Evolutionary conservation across 2,888 invertebrate species (phyloP).

Genomic region (Drosophila anomelani): DNA sequence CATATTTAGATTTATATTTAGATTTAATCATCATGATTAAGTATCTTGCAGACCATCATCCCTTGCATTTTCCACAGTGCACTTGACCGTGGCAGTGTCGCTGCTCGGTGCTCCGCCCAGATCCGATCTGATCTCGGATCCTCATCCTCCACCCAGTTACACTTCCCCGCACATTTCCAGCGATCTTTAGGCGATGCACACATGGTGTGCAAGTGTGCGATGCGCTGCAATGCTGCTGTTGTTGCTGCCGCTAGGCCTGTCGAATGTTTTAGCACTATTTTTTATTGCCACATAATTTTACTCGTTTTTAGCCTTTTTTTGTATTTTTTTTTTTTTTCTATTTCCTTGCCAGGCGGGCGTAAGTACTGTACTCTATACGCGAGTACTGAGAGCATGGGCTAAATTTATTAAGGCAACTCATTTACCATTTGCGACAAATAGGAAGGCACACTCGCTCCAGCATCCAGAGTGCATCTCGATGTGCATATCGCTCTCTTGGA

Average conservation of each 20-base stretch:
- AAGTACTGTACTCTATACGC: slow-evolving; percentile 50
- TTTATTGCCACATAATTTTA: slow-evolving; percentile 74
- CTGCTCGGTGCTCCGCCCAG: slow-evolving; percentile 10
- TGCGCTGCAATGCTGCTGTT: slow-evolving; percentile 20
- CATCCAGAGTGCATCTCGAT: slow-evolving; percentile 41
- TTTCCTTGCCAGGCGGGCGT: slow-evolving; percentile 28
- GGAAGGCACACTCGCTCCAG: slow-evolving; percentile 26
- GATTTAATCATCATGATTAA: background rate
- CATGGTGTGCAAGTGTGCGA: slow-evolving; percentile 82
- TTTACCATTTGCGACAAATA: slow-evolving; percentile 61
- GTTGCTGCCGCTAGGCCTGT: slow-evolving; percentile 59
- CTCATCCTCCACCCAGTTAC: slow-evolving; percentile 16
- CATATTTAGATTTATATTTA: background rate
- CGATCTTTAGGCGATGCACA: slow-evolving; percentile 82
- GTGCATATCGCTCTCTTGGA: slow-evolving; percentile 63
- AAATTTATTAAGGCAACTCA: slow-evolving; percentile 76
- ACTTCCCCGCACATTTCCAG: slow-evolving; percentile 21
- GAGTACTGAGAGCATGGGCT: slow-evolving; percentile 61
- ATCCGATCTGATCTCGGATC: slow-evolving; percentile 10
- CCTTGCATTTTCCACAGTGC: slow-evolving; percentile 52
- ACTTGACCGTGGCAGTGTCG: slow-evolving; percentile 73
- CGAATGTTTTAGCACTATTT: slow-evolving; percentile 82
- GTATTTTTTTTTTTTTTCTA: slow-evolving; percentile 1
- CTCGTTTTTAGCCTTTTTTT: slow-evolving; percentile 4
- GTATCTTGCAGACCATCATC: no score